phyloP scores from a whole-genome alignment of 2,113 vertebrate species.

The Rhombomys opimus region DNA sequence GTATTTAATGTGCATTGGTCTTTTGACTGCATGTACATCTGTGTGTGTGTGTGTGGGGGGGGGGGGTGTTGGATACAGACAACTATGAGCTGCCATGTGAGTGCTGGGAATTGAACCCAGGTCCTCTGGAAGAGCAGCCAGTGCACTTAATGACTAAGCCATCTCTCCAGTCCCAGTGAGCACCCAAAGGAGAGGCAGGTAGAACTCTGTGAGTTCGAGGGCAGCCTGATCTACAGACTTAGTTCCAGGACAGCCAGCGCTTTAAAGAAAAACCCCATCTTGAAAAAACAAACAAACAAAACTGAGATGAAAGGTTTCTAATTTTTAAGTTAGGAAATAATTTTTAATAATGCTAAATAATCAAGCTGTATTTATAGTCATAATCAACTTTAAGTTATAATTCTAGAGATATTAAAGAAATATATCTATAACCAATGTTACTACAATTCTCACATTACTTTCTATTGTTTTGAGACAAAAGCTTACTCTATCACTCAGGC shows the following conservation, averaged over 20 bases:
- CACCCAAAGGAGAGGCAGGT: background rate
- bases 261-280: background rate
- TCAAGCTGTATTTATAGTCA: constrained; percentile 24
- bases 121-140: no score
- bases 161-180: background rate
- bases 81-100: no score
- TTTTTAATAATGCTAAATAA: background rate
- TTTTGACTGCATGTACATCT: no score
- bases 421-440: constrained; percentile 10
- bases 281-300: background rate
- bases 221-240: background rate
- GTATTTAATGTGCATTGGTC: no score
- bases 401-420: constrained; percentile 4
- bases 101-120: no score
- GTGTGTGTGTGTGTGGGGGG: no score
- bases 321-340: no score
- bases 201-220: background rate
- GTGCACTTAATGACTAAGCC: no score
- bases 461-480: background rate
- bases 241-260: background rate
- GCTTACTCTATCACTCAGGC: background rate
- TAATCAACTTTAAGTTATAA: constrained; percentile 23
- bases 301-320: no score
- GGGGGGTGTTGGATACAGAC: no score
- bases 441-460: background rate